These are phyloP conservation scores for Elegia similella DNA, from an alignment of 2,888 invertebrate genomes.

Conservation along the genomic window DNA sequence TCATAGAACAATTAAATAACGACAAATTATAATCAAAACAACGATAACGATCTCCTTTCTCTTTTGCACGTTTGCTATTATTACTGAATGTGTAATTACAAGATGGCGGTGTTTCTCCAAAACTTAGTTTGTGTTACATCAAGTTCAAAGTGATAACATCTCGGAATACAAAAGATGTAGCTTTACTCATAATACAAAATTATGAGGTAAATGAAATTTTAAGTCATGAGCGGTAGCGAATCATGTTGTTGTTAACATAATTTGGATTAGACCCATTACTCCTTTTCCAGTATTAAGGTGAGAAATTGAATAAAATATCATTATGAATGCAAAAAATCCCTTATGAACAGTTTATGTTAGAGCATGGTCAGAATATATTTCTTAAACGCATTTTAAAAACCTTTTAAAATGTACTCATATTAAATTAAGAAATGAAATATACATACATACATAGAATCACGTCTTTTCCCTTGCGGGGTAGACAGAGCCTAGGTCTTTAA, in stretches of 20 bases:
- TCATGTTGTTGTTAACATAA: neutral
- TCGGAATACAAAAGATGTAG: constrained; percentile 27
- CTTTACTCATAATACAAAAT: constrained; percentile 37
- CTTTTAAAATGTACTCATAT: too few species aligned
- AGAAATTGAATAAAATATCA: too few species aligned
- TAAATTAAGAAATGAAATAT: too few species aligned
- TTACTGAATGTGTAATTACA: constrained; percentile 33
- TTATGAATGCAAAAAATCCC: too few species aligned
- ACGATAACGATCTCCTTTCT: constrained; percentile 43
- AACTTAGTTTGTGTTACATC: constrained; percentile 26
- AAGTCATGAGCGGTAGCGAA: neutral
- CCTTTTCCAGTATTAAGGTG: too few species aligned
- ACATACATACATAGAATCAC: too few species aligned
- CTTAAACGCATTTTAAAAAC: too few species aligned
- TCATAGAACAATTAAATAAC: constrained; percentile 32
- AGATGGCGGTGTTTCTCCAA: constrained; percentile 26
- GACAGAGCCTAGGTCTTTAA: too few species aligned
- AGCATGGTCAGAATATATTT: too few species aligned
- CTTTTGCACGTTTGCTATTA: constrained; percentile 36
- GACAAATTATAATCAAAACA: constrained; percentile 34
- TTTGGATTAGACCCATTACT: too few species aligned
- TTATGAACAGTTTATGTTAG: too few species aligned
- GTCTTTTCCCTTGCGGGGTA: too few species aligned
- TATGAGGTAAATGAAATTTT: constrained; percentile 13
- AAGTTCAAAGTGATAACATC: constrained; percentile 30